Percentiles rank a stretch among this genome's conserved stretches.
phyloP scores from a whole-genome alignment of 2,113 vertebrate species.

The Nymphicus hollandicus region DNA sequence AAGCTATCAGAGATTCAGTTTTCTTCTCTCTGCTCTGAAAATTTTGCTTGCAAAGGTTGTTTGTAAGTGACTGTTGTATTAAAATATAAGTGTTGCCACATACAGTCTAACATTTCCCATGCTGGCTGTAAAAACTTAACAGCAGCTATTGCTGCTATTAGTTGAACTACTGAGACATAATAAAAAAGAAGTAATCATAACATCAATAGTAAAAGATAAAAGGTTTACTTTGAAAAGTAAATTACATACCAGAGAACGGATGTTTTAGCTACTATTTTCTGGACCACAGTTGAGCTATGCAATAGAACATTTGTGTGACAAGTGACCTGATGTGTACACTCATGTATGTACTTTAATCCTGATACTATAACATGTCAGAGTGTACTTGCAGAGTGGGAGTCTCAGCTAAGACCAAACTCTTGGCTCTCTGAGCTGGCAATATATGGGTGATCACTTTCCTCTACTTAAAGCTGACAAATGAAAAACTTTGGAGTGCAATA shows the following conservation, averaged over 20 bases:
- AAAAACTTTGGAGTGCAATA: not conserved
- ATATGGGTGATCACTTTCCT: fast-evolving
- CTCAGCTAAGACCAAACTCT: not conserved
- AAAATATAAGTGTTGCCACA: not conserved
- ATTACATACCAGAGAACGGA: not conserved
- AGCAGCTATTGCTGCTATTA: not conserved
- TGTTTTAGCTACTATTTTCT: not conserved
- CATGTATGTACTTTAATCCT: not conserved
- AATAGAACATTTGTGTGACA: not conserved
- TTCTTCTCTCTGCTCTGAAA: not conserved
- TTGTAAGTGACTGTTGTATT: not conserved
- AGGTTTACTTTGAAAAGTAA: not conserved
- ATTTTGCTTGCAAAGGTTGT: not conserved
- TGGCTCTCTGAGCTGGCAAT: not conserved
- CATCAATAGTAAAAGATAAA: not conserved
- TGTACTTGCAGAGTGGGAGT: not conserved
- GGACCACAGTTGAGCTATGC: not conserved
- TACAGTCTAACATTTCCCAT: not conserved
- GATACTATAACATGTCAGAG: not conserved
- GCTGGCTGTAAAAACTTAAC: not conserved
- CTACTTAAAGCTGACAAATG: not conserved
- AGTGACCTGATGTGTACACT: not conserved
- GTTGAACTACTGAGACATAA: not conserved
- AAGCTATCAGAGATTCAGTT: not conserved
- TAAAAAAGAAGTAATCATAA: not conserved